These are phyloP conservation scores for Heterotis niloticus DNA, from an alignment of 2,113 vertebrate genomes.

Conservation along the genomic window DNA sequence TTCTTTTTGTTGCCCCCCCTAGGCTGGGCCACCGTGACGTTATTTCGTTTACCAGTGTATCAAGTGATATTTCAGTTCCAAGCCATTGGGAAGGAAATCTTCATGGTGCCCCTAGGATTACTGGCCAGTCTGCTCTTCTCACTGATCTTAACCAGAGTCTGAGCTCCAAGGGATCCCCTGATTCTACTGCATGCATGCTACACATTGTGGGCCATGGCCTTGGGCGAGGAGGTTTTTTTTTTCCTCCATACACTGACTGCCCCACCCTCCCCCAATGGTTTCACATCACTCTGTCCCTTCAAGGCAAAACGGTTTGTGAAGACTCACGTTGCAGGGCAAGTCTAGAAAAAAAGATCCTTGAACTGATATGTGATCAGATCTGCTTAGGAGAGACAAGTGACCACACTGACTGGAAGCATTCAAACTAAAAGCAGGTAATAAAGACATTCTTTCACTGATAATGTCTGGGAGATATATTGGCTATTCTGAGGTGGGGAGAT, in stretches of 20 bases:
- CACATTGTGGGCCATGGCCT: background rate
- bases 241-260: background rate
- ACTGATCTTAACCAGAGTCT: background rate
- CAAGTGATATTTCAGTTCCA: background rate
- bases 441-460: background rate
- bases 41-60: background rate
- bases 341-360: background rate
- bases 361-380: constrained; percentile 15
- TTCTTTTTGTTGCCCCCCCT: background rate
- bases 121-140: background rate
- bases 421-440: background rate
- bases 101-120: background rate
- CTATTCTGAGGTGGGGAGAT: too few relatives aligned
- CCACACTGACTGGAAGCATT: background rate
- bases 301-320: background rate
- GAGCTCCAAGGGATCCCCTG: background rate
- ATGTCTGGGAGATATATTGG: background rate
- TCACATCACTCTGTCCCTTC: background rate
- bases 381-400: background rate
- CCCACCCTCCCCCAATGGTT: background rate
- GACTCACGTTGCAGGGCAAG: background rate
- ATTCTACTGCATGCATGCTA: background rate
- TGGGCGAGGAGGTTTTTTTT: background rate
- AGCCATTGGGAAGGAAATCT: background rate
- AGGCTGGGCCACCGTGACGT: background rate